phyloP scores from a whole-genome alignment of 2,797 vertebrate species.

The Balearica regulorum region DNA sequence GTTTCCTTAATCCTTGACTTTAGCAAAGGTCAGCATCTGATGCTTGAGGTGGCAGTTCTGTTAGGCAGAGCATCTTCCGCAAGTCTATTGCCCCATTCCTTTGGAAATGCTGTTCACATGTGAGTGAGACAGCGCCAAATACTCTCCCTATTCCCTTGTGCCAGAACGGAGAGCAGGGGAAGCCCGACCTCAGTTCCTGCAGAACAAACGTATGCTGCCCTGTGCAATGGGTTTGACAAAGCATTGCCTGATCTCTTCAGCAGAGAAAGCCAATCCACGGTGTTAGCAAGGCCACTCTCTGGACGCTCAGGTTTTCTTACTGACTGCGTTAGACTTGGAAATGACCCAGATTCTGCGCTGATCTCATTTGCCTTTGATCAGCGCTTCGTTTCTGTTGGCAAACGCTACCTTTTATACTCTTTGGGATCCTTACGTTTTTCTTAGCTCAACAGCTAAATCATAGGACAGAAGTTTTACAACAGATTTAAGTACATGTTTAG shows the following conservation, averaged over 20 bases:
- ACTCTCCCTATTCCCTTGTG: not conserved
- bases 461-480: not conserved
- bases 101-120: not conserved
- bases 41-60: not conserved
- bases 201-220: accelerated
- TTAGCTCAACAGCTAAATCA: not conserved
- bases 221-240: not conserved
- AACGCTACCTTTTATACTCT: not conserved
- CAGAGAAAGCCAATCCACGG: not conserved
- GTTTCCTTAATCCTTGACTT: not conserved
- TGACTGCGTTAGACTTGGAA: not conserved
- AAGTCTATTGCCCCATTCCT: not conserved
- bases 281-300: not conserved
- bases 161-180: not conserved
- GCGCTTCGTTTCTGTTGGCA: not conserved
- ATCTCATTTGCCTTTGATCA: not conserved
- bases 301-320: not conserved
- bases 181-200: not conserved
- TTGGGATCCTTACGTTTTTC: not conserved
- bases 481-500: not conserved
- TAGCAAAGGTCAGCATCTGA: not conserved
- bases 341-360: not conserved
- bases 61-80: not conserved
- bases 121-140: not conserved
- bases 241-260: not conserved